Percentiles rank a stretch among this genome's conserved stretches.
Conservation (phyloP, 2,888 invertebrate genomes). For the Caenorhabditis sp. region DNA sequence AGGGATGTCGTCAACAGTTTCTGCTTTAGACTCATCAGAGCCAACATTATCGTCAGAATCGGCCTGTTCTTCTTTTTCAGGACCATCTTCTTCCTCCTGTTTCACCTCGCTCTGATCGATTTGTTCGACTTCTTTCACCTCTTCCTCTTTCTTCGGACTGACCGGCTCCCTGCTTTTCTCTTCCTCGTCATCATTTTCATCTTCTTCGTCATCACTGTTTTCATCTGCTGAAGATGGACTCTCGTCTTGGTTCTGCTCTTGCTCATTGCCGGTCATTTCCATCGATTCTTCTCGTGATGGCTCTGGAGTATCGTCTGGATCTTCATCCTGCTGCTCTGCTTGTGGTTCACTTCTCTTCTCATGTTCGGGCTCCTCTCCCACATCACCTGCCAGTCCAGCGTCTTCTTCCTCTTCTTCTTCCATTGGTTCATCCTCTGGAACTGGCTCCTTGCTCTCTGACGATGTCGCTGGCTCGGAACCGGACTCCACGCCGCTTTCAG, state of each 20-base stretch:
- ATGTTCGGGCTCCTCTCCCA: not conserved
- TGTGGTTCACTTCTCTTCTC: not conserved
- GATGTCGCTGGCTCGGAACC: conserved; percentile 16
- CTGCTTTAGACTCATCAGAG: not conserved
- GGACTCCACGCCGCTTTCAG: conserved; percentile 8
- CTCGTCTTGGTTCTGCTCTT: not conserved
- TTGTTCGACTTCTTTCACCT: not conserved
- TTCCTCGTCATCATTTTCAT: not conserved
- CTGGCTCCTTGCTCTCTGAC: not conserved
- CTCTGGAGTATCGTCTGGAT: conserved; percentile 3
- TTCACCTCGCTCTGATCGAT: too few relatives aligned
- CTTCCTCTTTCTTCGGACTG: not conserved
- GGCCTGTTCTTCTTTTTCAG: not conserved
- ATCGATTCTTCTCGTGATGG: not conserved
- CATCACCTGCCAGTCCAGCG: not conserved
- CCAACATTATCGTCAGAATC: not conserved
- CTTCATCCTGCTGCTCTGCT: not conserved
- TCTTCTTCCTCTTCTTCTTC: conserved; percentile 10
- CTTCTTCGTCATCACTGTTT: not conserved
- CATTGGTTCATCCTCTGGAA: not conserved
- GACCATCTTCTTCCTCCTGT: not conserved
- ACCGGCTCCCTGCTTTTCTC: not conserved
- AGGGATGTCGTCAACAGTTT: not conserved
- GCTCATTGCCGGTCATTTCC: not conserved
- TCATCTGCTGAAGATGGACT: not conserved